A percentile compares a stretch with the other conserved stretches of the same genome.
Conservation (phyloP, 2,888 invertebrate genomes). For the Eupelmus urozonus region DNA sequence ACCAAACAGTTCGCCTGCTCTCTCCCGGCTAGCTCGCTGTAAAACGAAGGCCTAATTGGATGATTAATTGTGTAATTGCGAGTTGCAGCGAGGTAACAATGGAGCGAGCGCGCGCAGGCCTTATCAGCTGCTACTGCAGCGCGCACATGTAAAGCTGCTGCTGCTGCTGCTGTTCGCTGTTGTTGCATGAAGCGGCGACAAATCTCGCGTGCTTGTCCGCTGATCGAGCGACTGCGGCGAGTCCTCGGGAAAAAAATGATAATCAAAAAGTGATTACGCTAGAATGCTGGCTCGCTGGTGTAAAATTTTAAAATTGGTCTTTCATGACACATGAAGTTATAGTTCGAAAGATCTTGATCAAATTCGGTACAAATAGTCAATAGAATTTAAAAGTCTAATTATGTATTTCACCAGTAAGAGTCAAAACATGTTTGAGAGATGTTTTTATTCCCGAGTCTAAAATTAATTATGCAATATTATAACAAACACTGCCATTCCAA, state of each 20-base stretch:
- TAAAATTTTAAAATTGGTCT: too few relatives aligned
- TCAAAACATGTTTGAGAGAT: too few relatives aligned
- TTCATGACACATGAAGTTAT: too few relatives aligned
- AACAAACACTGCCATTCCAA: too few relatives aligned
- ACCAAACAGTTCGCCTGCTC: conserved; percentile 50
- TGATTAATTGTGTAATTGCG: conserved; percentile 73
- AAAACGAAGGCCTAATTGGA: conserved; percentile 71
- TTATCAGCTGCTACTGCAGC: conserved; percentile 68
- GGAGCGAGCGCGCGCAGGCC: conserved; percentile 57
- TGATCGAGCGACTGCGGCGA: conserved; percentile 40
- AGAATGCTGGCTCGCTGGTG: too few relatives aligned
- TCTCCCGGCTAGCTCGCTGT: conserved; percentile 57
- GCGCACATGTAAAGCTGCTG: background rate
- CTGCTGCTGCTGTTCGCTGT: background rate
- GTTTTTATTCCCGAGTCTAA: too few relatives aligned
- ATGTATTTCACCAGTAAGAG: too few relatives aligned
- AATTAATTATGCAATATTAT: too few relatives aligned
- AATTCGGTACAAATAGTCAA: too few relatives aligned
- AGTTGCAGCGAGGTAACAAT: conserved; percentile 63
- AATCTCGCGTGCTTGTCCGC: conserved; percentile 58
- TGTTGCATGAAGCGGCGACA: conserved; percentile 2
- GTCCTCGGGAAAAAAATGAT: conserved; percentile 30
- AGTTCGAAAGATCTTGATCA: too few relatives aligned
- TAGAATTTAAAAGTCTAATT: too few relatives aligned
- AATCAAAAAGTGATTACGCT: conserved; percentile 43